Evolutionary conservation across 2,797 vertebrate genomes (phyloP), one percentile per base, ranked within the genome.

Genomic region (Acanthiza pusilla): DNA sequence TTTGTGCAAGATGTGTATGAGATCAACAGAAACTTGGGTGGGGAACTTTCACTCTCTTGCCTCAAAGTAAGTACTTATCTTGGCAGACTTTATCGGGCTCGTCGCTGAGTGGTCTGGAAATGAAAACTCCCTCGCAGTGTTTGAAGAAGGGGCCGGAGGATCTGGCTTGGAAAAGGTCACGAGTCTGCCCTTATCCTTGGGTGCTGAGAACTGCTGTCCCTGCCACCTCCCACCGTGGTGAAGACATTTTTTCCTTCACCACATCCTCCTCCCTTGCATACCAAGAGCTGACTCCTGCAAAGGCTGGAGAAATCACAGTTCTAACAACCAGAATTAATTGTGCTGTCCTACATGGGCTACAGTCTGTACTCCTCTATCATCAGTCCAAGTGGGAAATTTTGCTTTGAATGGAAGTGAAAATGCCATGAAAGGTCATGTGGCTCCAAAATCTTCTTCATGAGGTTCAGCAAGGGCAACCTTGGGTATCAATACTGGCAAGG

Each of bases 31-130:
- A 91, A 81, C 43, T 54, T 45, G 65, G 61, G 68, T n/a, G 70
- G 43, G 32, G 43, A 85, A 67, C 72, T 67, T 71, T 23, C 55
- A 63, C 80, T 74, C 60, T 38, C 32, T 32, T 72, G 55, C 43
- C 60, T 86, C 47, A 89, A 65, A 93, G 61, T 67, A 91, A 62
- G 40, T 58, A 70, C 85, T 78, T 87, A 20, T 47, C 76, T 81
- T 88, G 76, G 77, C 48, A 94, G 43, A 54, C 43, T 43, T 89
- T 43, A 30, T 42, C 53, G 65, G 51, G 21, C 42, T 36, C 21
- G 13, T 32, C 48, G 36, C 42, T 88, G 29, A 74, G 55, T 2
- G 4, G 32, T 65, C 58, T 88, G 47, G 53, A 81, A 88, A 47
- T 32, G 23, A 80, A 82, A 86, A 73, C 14, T 67, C 32, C 30